These are phyloP conservation scores for Sarotherodon lohbergeri DNA, from an alignment of 2,113 vertebrate species.

Conservation along the genomic window DNA sequence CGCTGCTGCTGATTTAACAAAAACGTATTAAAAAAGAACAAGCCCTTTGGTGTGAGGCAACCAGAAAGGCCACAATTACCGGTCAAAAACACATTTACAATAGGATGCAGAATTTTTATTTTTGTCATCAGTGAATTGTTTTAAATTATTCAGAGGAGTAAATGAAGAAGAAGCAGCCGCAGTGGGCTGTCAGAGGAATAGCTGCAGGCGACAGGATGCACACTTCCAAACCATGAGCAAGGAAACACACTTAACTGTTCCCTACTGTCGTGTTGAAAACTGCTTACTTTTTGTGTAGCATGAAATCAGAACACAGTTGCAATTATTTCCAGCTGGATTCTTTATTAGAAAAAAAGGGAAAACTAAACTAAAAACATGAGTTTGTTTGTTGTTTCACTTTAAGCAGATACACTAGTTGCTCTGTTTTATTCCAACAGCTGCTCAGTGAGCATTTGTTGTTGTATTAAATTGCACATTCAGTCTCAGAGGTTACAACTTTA, in stretches of 20 bases:
- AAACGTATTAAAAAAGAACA: not conserved
- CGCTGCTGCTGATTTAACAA: not conserved
- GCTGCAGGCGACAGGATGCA: not conserved
- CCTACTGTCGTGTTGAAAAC: not conserved
- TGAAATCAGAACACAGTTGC: not conserved
- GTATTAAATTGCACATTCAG: not conserved
- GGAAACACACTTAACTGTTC: not conserved
- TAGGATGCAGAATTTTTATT: not conserved
- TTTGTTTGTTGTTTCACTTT: not conserved
- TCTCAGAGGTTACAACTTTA: not conserved
- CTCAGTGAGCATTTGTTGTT: not conserved
- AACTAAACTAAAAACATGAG: not conserved
- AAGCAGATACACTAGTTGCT: not conserved
- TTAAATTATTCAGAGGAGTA: not conserved
- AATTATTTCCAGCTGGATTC: not conserved
- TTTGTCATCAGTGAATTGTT: not conserved
- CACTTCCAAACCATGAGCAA: not conserved
- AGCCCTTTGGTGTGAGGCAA: not conserved
- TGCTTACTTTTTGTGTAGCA: not conserved
- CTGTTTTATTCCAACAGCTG: not conserved
- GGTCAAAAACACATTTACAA: not conserved
- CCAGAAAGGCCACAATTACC: not conserved
- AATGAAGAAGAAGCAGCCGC: not conserved
- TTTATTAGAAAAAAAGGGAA: not conserved
- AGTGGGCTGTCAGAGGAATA: not conserved